Conservation (phyloP, 2,888 invertebrate genomes). For the Xestia ashworthii region DNA sequence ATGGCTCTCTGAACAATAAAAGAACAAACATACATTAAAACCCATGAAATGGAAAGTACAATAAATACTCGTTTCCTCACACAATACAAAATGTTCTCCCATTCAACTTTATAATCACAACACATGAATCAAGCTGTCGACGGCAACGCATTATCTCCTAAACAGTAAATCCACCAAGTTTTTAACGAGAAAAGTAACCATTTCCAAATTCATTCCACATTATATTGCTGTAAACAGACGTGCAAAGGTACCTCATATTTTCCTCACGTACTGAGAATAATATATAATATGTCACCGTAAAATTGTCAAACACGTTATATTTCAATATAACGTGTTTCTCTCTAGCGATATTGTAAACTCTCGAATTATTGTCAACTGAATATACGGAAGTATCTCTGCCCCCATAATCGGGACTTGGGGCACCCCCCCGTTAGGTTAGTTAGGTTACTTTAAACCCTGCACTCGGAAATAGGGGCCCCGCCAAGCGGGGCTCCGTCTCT, state of each 20-base stretch:
- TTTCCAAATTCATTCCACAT: slow-evolving; percentile 58
- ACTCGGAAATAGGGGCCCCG: too few species aligned
- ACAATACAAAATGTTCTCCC: slow-evolving; percentile 19
- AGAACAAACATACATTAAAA: neutral
- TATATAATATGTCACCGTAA: too few species aligned
- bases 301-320: too few species aligned
- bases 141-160: slow-evolving; percentile 60
- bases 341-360: too few species aligned
- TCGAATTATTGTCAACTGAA: too few species aligned
- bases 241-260: slow-evolving; percentile 28
- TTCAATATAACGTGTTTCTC: too few species aligned
- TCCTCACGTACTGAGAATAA: slow-evolving; percentile 26
- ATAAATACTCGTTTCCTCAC: slow-evolving; percentile 14
- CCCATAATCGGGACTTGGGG: too few species aligned
- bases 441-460: too few species aligned
- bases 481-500: too few species aligned
- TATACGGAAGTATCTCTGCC: too few species aligned
- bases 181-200: slow-evolving; percentile 68
- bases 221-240: slow-evolving; percentile 48
- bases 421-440: too few species aligned
- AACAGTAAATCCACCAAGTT: slow-evolving; percentile 70
- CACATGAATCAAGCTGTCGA: slow-evolving; percentile 55
- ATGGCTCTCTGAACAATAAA: neutral
- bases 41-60: slow-evolving; percentile 21
- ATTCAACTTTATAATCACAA: slow-evolving; percentile 50